These are phyloP conservation scores for Mesoclemmys tuberculata DNA, from an alignment of 2,113 vertebrate species.

Conservation along the genomic window DNA sequence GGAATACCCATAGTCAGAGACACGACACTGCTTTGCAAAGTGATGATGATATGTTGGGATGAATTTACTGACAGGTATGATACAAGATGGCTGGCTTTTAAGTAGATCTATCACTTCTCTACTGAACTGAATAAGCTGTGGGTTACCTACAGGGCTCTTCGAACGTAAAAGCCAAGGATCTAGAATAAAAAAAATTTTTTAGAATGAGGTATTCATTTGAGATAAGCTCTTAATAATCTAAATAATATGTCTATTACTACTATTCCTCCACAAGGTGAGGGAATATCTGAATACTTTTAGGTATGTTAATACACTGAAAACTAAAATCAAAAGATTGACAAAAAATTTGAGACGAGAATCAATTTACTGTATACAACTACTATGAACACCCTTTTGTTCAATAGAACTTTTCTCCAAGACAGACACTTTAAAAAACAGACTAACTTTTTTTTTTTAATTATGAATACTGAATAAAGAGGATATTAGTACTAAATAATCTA, in stretches of 20 bases:
- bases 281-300: neutral
- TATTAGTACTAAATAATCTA: neutral
- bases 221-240: too few species aligned
- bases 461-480: neutral
- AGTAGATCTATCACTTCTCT: constrained; percentile 95
- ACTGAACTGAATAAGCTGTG: constrained; percentile 97
- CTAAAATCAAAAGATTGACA: neutral
- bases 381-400: neutral
- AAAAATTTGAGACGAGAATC: neutral
- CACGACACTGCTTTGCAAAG: constrained; percentile 97
- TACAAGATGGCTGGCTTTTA: constrained; percentile 89
- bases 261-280: neutral
- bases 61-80: constrained; percentile 93
- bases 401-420: neutral
- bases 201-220: neutral
- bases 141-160: constrained; percentile 96
- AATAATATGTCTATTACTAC: too few species aligned
- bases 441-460: neutral
- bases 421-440: neutral
- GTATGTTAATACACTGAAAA: neutral
- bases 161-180: constrained; percentile 95
- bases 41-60: constrained; percentile 97
- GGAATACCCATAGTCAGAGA: constrained; percentile 96
- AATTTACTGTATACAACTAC: neutral
- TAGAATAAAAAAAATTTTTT: constrained; percentile 44